Evolutionary conservation across 2,888 invertebrate genomes (phyloP).

Genomic region (Diloba caeruleocephala): DNA sequence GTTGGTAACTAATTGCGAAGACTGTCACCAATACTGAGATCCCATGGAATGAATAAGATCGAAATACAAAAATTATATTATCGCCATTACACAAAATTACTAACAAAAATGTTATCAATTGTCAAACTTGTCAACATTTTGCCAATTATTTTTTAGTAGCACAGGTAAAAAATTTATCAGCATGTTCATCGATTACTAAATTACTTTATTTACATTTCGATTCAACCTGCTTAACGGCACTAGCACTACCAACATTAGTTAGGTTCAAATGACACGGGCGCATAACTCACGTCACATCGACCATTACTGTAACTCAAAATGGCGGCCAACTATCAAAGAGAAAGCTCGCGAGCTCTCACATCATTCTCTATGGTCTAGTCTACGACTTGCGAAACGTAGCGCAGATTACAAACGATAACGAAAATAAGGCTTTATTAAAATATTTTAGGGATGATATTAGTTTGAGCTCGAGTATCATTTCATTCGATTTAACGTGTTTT

Average conservation of each 20-base stretch:
- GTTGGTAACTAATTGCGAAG: too few relatives aligned
- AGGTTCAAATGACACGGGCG: conserved; percentile 78
- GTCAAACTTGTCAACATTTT: conserved; percentile 24
- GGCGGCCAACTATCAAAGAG: conserved; percentile 87
- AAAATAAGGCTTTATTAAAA: conserved; percentile 55
- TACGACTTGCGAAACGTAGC: conserved; percentile 74
- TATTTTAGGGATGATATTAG: conserved; percentile 50
- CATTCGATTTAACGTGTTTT: conserved; percentile 54
- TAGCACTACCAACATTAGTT: conserved; percentile 80
- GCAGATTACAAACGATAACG: conserved; percentile 50
- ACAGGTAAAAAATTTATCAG: conserved; percentile 21
- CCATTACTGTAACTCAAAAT: conserved; percentile 87
- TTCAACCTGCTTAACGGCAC: conserved; percentile 75
- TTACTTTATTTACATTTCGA: conserved; percentile 69
- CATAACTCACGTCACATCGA: conserved; percentile 81
- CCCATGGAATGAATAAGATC: too few relatives aligned
- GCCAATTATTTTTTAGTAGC: background rate
- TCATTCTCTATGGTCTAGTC: conserved; percentile 83
- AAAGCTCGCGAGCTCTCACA: conserved; percentile 85
- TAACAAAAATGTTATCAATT: background rate
- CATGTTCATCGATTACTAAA: conserved; percentile 35
- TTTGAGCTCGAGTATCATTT: conserved; percentile 50
- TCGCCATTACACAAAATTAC: too few relatives aligned
- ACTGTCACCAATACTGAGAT: too few relatives aligned
- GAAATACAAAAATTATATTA: too few relatives aligned